A percentile compares a stretch with the other conserved stretches of the same genome.
phyloP scores from a whole-genome alignment of 92 coral and sea anemone species.

The Paragorgia papillata region DNA sequence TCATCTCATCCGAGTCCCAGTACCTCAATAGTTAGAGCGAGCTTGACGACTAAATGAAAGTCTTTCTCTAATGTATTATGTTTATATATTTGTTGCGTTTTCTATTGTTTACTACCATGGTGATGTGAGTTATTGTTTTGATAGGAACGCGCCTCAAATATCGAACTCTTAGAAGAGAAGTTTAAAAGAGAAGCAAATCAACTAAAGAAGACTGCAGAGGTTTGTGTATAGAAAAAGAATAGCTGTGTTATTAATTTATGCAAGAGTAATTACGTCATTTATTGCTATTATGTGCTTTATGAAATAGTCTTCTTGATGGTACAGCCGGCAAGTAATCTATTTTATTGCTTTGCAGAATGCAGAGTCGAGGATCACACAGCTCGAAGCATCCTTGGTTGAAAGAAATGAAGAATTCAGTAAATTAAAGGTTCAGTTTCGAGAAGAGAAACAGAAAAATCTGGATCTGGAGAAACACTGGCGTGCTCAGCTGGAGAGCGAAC shows the following conservation, averaged over 20 bases:
- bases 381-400: conserved; percentile 65
- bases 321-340: too few relatives aligned
- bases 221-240: conserved; percentile 14
- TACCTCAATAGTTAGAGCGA: too few relatives aligned
- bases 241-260: too few relatives aligned
- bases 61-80: too few relatives aligned
- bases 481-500: conserved; percentile 52
- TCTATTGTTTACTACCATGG: not conserved
- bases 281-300: too few relatives aligned
- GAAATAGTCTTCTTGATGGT: too few relatives aligned
- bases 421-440: conserved; percentile 68
- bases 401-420: conserved; percentile 67
- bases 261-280: too few relatives aligned
- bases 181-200: conserved; percentile 68
- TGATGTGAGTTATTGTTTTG: not conserved
- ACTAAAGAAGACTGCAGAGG: conserved; percentile 67
- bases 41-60: too few relatives aligned
- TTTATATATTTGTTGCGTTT: too few relatives aligned
- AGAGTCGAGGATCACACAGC: conserved; percentile 64
- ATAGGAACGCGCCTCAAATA: conserved; percentile 72
- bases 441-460: conserved; percentile 74
- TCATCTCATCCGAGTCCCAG: too few relatives aligned
- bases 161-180: conserved; percentile 76
- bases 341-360: conserved; percentile 55
- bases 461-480: conserved; percentile 71